Conservation (phyloP, 2,888 invertebrate genomes). For the Agrochola macilenta region DNA sequence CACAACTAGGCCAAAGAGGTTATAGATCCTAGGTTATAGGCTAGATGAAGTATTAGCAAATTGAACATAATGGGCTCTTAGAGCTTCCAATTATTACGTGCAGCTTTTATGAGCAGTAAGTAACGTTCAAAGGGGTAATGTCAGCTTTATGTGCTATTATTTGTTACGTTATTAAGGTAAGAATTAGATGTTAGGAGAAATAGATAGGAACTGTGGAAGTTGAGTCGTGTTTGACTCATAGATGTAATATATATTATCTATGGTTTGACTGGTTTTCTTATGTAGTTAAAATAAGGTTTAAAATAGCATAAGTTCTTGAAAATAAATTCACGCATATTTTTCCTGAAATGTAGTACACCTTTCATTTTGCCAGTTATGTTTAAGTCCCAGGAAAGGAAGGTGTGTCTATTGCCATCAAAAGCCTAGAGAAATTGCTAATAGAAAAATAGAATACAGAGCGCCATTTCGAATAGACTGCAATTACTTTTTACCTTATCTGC, state of each 20-base stretch:
- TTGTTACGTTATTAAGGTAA: background rate
- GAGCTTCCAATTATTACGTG: constrained; percentile 27
- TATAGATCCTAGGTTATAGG: constrained; percentile 20
- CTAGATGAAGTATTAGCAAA: constrained; percentile 44
- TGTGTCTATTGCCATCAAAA: background rate
- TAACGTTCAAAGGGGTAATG: constrained; percentile 5
- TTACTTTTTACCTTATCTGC: background rate
- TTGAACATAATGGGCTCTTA: constrained; percentile 42
- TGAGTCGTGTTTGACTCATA: no score
- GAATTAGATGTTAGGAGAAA: background rate
- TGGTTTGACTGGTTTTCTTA: background rate
- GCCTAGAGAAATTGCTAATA: background rate
- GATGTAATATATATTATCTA: no score
- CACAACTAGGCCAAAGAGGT: constrained; percentile 37
- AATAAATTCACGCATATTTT: background rate
- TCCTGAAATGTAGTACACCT: background rate
- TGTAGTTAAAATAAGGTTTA: background rate
- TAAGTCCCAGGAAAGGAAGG: background rate
- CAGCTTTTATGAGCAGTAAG: constrained; percentile 11
- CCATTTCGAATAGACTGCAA: background rate
- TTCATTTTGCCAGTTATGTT: background rate
- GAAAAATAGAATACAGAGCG: no score
- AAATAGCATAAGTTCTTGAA: background rate
- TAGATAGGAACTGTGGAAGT: background rate
- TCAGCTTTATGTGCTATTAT: constrained; percentile 14